These are phyloP conservation scores for Taurulus bubalis DNA, from an alignment of 2,113 vertebrate genomes.

Conservation along the genomic window DNA sequence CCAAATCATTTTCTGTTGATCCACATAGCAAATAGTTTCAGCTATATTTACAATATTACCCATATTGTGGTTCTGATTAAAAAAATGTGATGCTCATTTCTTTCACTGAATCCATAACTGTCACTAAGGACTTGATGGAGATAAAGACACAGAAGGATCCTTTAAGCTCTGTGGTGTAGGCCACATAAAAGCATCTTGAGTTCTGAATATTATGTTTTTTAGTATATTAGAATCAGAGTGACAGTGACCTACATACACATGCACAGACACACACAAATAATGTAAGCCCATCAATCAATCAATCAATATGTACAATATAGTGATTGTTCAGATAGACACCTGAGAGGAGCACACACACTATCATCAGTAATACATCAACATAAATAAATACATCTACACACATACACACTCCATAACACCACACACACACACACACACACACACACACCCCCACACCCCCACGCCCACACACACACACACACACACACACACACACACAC, in stretches of 20 bases:
- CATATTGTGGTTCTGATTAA: neutral
- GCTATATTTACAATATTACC: neutral
- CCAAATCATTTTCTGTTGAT: neutral
- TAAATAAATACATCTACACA: neutral
- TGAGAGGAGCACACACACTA: conserved; percentile 27
- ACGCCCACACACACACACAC: no score
- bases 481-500: no score
- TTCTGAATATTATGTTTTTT: neutral
- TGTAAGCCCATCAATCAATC: neutral
- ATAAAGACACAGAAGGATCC: neutral
- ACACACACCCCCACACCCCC: no score
- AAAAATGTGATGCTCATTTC: neutral
- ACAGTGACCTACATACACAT: neutral
- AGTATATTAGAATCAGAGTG: neutral
- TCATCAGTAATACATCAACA: conserved; percentile 32
- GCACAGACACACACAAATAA: neutral
- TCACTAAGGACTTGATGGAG: neutral
- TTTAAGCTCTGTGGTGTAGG: neutral
- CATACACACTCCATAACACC: no score
- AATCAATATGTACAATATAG: neutral
- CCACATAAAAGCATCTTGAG: neutral
- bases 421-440: no score
- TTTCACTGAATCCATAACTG: neutral
- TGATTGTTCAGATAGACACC: conserved; percentile 15
- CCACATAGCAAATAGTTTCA: neutral